A percentile compares a stretch with the other conserved stretches of the same genome.
Evolutionary conservation across 2,888 invertebrate species (phyloP).

Genomic region (Macaria liturata): DNA sequence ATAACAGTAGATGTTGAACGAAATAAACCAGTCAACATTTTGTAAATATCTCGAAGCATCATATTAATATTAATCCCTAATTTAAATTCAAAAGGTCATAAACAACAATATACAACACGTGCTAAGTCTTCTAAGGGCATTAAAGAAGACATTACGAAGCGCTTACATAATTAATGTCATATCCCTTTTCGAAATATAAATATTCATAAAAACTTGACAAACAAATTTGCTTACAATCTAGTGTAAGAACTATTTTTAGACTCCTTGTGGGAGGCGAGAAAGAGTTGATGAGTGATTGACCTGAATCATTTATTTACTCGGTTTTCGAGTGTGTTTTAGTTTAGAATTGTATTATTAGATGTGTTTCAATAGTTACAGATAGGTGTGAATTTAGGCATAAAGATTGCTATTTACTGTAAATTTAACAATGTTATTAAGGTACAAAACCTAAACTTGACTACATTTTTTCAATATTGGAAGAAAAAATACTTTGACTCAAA

Average conservation of each 20-base stretch:
- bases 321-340: constrained; percentile 2
- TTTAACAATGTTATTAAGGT: no score
- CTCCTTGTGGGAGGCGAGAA: constrained; percentile 21
- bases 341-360: neutral
- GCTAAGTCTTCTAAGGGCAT: constrained; percentile 4
- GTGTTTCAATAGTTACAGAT: no score
- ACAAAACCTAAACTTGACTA: no score
- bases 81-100: no score
- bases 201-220: constrained; percentile 32
- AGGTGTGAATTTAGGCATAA: no score
- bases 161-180: constrained; percentile 19
- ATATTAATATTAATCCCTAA: no score
- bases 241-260: constrained; percentile 31
- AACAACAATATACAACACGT: neutral
- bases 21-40: no score
- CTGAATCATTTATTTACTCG: constrained; percentile 27
- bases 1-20: no score
- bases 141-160: constrained; percentile 17
- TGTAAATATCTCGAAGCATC: no score
- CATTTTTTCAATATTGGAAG: no score
- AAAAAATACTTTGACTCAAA: no score
- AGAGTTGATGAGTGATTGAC: constrained; percentile 28
- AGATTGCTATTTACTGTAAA: no score
- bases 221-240: constrained; percentile 41
- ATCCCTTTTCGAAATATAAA: constrained; percentile 21